Conservation (phyloP, 2,113 vertebrate species). For the Callospermophilus lateralis region DNA sequence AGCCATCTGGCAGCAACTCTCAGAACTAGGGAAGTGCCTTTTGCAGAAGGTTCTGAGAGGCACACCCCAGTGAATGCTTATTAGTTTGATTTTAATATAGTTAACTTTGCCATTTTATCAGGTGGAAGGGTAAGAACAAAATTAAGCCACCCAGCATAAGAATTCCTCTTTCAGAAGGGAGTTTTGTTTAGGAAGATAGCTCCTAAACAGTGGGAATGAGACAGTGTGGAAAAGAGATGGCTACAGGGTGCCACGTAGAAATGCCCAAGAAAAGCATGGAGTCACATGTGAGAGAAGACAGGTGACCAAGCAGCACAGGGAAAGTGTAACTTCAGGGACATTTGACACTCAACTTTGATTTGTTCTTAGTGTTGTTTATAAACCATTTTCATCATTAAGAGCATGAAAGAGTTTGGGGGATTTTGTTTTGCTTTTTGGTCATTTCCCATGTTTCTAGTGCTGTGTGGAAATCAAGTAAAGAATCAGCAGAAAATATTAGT, state of each 20-base stretch:
- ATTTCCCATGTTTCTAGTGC: neutral
- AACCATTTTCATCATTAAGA: neutral
- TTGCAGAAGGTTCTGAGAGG: neutral
- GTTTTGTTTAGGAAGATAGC: neutral
- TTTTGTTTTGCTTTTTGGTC: neutral
- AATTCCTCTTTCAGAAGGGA: neutral
- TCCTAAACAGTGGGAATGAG: neutral
- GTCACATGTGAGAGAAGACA: neutral
- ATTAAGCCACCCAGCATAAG: neutral
- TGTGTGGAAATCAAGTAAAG: slow-evolving; percentile 3
- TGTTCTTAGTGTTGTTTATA: neutral
- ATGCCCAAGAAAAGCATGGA: neutral
- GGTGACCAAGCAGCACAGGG: neutral
- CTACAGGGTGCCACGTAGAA: neutral
- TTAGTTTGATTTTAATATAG: neutral
- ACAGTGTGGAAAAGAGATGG: neutral
- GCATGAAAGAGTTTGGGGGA: neutral
- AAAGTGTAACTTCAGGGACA: neutral
- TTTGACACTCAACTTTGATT: neutral
- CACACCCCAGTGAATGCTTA: neutral
- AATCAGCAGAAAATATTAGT: neutral
- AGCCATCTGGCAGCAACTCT: neutral
- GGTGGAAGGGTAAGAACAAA: neutral
- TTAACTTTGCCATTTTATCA: neutral
- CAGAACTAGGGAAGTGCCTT: neutral